Evolutionary conservation across 2,797 vertebrate genomes (phyloP), one percentile per base, ranked within the genome.

Genomic region (Chaetodon trifasciatus): DNA sequence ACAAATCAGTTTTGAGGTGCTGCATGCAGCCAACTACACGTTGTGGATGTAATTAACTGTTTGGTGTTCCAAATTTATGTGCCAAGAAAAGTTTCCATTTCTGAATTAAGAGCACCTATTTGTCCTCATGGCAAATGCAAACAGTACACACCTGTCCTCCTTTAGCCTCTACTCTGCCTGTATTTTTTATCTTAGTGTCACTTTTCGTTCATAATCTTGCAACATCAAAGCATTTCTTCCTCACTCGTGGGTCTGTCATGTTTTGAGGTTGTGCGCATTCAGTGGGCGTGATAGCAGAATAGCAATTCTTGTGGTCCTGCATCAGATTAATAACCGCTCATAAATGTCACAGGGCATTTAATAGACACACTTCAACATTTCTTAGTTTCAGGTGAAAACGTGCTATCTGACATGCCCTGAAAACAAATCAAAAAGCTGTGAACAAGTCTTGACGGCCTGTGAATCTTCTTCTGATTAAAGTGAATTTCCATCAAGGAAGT

Each of bases 381-480:
- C n/a, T 73, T 55, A 56, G 55, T 76, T 81, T 84, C 47, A 84
- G 76, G 76, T 87, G 55, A 61, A 88, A 83, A 21, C 13, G 5
- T 3, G 69, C 32, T 62, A 56, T 82, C 62, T 83, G 47, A 57
- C 74, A 71, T 50, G 2, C 37, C 47, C 74, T 46, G 67, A 79
- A 90, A 91, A 88, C 82, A 89, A 90, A 86, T 88, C 73, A 89
- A 88, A 86, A 88, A 76, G 82, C 83, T 60, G 37, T 49, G 82
- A 88, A 86, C 76, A 82, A 72, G 79, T 91, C 86, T 85, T 69
- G 71, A 65, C 83, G 81, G 78, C 67, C 68, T 46, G 62, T 67
- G 88, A 90, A 89, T 92, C 87, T 86, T 89, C 82, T 71, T 85
- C 85, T 91, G 93, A 95, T 94, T 92, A 92, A 93, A 93, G 86